Evolutionary conservation across 2,113 vertebrate species (phyloP).

Genomic region (Ceyx melanurus): DNA sequence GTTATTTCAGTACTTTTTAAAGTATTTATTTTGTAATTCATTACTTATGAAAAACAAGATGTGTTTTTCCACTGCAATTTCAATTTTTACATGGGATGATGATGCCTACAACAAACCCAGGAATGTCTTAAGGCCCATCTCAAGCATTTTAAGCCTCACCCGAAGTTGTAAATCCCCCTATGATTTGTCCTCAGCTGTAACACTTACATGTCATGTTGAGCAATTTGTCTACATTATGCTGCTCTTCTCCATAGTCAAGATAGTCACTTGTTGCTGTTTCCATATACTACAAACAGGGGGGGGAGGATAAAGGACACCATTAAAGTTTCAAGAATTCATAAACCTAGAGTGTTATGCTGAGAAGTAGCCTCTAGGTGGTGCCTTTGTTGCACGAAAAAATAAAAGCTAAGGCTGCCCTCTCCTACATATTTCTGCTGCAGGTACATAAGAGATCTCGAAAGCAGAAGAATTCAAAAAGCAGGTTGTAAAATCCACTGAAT

Average conservation of each 20-base stretch:
- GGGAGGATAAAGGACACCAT: not conserved
- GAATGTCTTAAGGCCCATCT: not conserved
- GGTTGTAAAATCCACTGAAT: not conserved
- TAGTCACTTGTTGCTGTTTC: slow-evolving; percentile 77
- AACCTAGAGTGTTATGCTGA: not conserved
- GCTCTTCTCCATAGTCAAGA: slow-evolving; percentile 75
- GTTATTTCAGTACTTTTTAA: not conserved
- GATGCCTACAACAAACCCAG: not conserved
- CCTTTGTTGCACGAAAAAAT: not conserved
- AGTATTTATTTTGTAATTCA: not conserved
- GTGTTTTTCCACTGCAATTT: not conserved
- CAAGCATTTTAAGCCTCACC: not conserved
- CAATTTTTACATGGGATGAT: not conserved
- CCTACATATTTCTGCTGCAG: not conserved
- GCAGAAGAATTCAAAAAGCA: not conserved
- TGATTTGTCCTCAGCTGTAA: not conserved
- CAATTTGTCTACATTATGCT: slow-evolving; percentile 79
- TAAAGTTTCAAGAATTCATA: not conserved
- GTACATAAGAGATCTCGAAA: not conserved
- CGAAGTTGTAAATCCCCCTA: not conserved
- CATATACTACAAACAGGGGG: slow-evolving; percentile 73
- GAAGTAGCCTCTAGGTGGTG: slow-evolving; percentile 51
- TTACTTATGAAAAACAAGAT: not conserved
- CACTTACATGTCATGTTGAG: slow-evolving; percentile 87
- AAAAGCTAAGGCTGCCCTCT: not conserved